Evolutionary conservation across 2,113 vertebrate genomes (phyloP), one percentile per base, ranked within the genome.

Genomic region (Stegastes partitus): DNA sequence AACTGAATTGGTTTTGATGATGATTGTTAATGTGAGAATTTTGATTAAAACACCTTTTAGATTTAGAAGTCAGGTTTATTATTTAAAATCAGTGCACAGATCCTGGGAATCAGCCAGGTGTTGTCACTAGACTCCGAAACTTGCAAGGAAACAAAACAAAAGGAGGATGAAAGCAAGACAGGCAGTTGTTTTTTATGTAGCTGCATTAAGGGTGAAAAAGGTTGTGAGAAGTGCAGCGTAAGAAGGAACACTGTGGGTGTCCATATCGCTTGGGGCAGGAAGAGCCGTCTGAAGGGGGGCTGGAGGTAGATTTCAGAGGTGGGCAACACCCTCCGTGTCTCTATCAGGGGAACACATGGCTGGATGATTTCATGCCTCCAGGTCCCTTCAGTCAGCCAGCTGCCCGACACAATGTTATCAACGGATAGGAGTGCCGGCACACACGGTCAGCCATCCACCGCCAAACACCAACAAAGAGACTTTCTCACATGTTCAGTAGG

Each of bases 321-420:
- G 74, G 79, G 66, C 42, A 70, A 87, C 89, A 79, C 86, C 86
- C 86, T 82, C 62, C 53, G 53, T 51, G 70, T 81, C 77, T 75
- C 70, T 83, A 79, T 83, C 86, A 73, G 70, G 54, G 79, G 65
- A 91, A 83, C 80, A 82, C 68, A 80, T 53, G 77, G 65, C 71
- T 75, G 76, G 69, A 89, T 81, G 81, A 90, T 87, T 88, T 90
- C 66, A 87, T 78, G 54, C 63, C 59, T 57, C 45, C 74, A 34
- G 53, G 68, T 81, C 74, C 63, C 55, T n/a, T 55, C 77, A 42
- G 87, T 83, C 77, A 65, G 70, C 78, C 85, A 70, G 72, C 81
- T 14, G 74, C 68, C 67, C 49, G 57, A 87, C 67, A 94, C 93
- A 95, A 94, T 94, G 91, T 95, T 94, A 95, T 94, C 94, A 90